Base-by-base conservation (phyloP, 2,113 vertebrate genomes). In the Sinocyclocheilus anophthalmus region DNA sequence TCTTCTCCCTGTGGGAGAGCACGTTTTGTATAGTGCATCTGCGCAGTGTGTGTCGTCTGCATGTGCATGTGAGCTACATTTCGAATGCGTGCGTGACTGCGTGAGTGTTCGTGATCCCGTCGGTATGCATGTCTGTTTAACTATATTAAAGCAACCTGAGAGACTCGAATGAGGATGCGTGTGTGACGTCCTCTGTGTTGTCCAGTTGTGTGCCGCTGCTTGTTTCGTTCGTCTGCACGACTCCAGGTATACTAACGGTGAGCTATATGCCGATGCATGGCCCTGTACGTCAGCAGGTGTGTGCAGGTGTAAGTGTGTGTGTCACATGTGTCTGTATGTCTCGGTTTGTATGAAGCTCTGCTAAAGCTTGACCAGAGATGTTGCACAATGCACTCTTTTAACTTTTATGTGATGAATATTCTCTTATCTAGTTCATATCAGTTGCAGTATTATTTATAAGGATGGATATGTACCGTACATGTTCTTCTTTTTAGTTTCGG, bases 241-340 rank as follows among this genome's bases (percentile, higher is more conserved):
- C 91, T 92, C 92, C 92, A 92, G 92, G 89, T 94, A 91, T 92
- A 92, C 88, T 89, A 89, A 82, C 86, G 85, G 78, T 92, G 91
- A 91, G 91, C 87, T 94, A 33, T 94, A 92, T 93, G 92, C 94
- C 93, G 92, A 90, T 95, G 96, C 96, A 97, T 97, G 96, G 92
- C 94, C 93, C 88, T 87, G 92, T 87, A 88, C 84, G 84, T 18
- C 37, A 86, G 85, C 88, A 67, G 89, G 89, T 42, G 89, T 87
- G 76, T 77, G 87, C 87, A 57, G 88, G 89, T 42, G 88, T 87
- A 24, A 6, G 89, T 87, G 88, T 78, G 73, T 81, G 57, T 24
- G 83, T 39, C 20, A 1, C 75, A 85, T 26, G 81, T 84, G 26
- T 80, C 37, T 53, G 61, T 84, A 53, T 53, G 53, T 79, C 77